Evolutionary conservation across 1,140 invertebrate species (phyloP).

Genomic region (Drosophila pseudoananassae): DNA sequence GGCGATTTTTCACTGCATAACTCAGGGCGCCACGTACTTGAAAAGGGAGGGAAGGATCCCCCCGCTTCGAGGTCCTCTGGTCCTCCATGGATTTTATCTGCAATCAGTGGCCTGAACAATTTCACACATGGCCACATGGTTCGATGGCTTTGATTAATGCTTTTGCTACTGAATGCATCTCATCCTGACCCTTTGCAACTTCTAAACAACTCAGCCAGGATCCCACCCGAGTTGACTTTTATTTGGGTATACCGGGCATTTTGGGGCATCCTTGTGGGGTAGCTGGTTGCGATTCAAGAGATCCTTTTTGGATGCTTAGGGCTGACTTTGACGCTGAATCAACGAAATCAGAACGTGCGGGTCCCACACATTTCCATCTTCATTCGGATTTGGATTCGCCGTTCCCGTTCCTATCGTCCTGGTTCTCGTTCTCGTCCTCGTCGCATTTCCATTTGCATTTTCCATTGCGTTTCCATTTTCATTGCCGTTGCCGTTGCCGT

Average conservation of each 20-base stretch:
- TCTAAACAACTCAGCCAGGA: slow-evolving; percentile 38
- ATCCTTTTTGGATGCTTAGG: slow-evolving; percentile 8
- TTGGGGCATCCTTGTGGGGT: neutral
- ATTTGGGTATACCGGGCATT: slow-evolving; percentile 15
- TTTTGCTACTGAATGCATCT: slow-evolving; percentile 29
- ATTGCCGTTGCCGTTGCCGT: slow-evolving; percentile 59
- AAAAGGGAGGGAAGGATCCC: neutral
- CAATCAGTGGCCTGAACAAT: slow-evolving; percentile 71
- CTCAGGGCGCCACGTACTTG: slow-evolving; percentile 62
- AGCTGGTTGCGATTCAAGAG: neutral
- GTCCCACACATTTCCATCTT: slow-evolving; percentile 50
- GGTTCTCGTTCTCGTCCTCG: neutral
- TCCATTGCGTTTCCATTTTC: slow-evolving; percentile 65
- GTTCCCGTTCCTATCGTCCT: neutral
- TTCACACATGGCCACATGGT: slow-evolving; percentile 73
- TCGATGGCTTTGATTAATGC: slow-evolving; percentile 78
- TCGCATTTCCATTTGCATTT: slow-evolving; percentile 48
- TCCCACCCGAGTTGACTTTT: slow-evolving; percentile 29
- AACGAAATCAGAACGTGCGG: slow-evolving; percentile 59
- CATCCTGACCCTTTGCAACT: slow-evolving; percentile 24
- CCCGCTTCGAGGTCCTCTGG: neutral
- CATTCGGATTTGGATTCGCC: slow-evolving; percentile 7
- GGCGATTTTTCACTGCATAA: slow-evolving; percentile 77
- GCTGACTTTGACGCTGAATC: slow-evolving; percentile 54
- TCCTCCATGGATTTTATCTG: slow-evolving; percentile 44